Base-by-base conservation (phyloP, 2,888 invertebrate species). In the Drosophila hamatofila region DNA sequence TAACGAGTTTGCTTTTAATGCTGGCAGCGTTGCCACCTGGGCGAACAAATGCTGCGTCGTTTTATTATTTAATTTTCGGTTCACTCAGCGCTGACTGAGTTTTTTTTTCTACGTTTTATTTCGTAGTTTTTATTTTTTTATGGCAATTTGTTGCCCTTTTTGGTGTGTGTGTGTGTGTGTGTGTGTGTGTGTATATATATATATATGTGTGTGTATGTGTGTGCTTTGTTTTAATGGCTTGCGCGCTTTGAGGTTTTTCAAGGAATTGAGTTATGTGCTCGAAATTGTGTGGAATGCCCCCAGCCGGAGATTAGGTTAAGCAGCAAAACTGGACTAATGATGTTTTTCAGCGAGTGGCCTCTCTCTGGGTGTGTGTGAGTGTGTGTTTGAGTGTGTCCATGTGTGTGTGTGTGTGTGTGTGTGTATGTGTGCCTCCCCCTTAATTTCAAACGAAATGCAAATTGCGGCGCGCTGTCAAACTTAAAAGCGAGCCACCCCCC, bases 371-470 rank as follows among this genome's bases (percentile, higher is more conserved):
- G 11, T 52, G 23, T 35, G 16, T 23, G 23, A 35, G 35, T 21
- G 51, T 51, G 33, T 51, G 21, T 51, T 21, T 35, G 33, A 35
- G 21, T 35, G 21, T 21, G 23, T 54, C 27, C 54, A n/a, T 5
- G 25, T 27, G 8, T 27, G 3, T 49, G 1, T 51, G 11, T 52
- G 23, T 35, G 16, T 23, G 23, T 51, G 35, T 21, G 51, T 51
- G 33, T 51, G 21, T 51, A 21, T 35, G 33, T 51, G 21, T 35
- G 21, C 25, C 30, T 54, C 27, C 54, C 23, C 14, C 39, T 57
- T 52, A 66, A 55, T 69, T 75, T 69, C 60, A 64, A 51, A 57
- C 48, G 62, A 83, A 80, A 83, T 86, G 81, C 83, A 83, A 86
- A 88, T 73, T 80, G 59, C 60, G 42, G 48, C 78, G 46, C 23